Evolutionary conservation across 2,797 vertebrate genomes (phyloP), one percentile per base, ranked within the genome.

Genomic region (Avahi laniger): DNA sequence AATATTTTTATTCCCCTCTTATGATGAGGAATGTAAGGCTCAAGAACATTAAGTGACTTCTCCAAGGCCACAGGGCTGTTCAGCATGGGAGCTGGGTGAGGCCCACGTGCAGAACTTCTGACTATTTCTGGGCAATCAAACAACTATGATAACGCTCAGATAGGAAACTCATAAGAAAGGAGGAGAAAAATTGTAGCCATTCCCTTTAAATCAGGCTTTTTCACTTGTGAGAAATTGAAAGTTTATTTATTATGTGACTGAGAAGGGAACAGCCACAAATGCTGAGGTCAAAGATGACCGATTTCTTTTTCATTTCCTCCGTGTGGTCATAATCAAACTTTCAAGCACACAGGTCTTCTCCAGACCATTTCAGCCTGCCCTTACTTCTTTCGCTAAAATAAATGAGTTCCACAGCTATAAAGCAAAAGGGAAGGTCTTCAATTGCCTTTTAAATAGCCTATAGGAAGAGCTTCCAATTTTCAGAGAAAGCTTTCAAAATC

Each of bases 161-260:
- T 38, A 76, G 52, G 57, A 90, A 96, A 92, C n/a, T 57, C 22
- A 81, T 3, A 84, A 65, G 61, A 80, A 87, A 28, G 28, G 11
- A n/a, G 33, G 20, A 82, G 80, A 54, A 79, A 33, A 67, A 38
- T 2, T 15, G 1, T 76, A 80, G 8, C 78, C 48, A 59, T n/a
- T 90, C 17, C 18, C 52, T 92, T 57, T 48, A 28, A 80, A 41
- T 5, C 33, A 69, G 50, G 18, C 20, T 8, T 78, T 83, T 92
- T 87, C 18, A 35, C 41, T 75, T 35, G 28, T 41, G 26, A 89
- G 46, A 38, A 78, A 80, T 5, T 46, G 76, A 94, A 28, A 93
- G 28, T 65, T 95, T 73, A 83, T 86, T 90, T 96, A 89, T 97
- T 94, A 57, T 14, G 43, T 26, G 89, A 78, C 50, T 59, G 52